These are phyloP conservation scores for Aporophyla lueneburgensis DNA, from an alignment of 2,888 invertebrate species.

Conservation along the genomic window DNA sequence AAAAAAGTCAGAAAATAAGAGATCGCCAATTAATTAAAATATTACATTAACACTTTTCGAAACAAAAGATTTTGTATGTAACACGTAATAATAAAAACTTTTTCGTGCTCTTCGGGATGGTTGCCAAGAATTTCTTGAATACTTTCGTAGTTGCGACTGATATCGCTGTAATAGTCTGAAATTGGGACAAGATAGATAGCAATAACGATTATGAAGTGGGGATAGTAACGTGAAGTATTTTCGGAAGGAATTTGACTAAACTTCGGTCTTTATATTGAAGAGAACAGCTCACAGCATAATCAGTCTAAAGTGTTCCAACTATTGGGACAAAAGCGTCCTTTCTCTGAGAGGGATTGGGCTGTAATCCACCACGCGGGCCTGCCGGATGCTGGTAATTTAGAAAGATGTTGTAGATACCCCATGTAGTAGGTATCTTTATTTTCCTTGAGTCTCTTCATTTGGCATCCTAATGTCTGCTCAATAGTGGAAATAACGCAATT, in stretches of 20 bases:
- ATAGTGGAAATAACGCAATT: too few species aligned
- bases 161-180: constrained; percentile 67
- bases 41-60: constrained; percentile 45
- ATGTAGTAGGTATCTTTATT: too few species aligned
- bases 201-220: constrained; percentile 30
- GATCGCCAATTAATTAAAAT: constrained; percentile 45
- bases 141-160: constrained; percentile 51
- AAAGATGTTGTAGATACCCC: too few species aligned
- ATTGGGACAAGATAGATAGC: constrained; percentile 60
- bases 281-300: background rate
- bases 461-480: too few species aligned
- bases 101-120: constrained; percentile 33
- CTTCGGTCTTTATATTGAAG: background rate
- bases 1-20: constrained; percentile 15
- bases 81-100: constrained; percentile 54
- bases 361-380: background rate
- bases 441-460: too few species aligned
- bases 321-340: background rate
- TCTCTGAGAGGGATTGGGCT: background rate
- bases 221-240: constrained; percentile 32
- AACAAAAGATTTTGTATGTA: constrained; percentile 56
- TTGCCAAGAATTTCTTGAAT: constrained; percentile 68
- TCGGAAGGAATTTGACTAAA: constrained; percentile 17
- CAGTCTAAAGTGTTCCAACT: background rate
- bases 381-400: too few species aligned